These are phyloP conservation scores for Nannoperca obscura DNA, from an alignment of 2,797 vertebrate species.

Conservation along the genomic window DNA sequence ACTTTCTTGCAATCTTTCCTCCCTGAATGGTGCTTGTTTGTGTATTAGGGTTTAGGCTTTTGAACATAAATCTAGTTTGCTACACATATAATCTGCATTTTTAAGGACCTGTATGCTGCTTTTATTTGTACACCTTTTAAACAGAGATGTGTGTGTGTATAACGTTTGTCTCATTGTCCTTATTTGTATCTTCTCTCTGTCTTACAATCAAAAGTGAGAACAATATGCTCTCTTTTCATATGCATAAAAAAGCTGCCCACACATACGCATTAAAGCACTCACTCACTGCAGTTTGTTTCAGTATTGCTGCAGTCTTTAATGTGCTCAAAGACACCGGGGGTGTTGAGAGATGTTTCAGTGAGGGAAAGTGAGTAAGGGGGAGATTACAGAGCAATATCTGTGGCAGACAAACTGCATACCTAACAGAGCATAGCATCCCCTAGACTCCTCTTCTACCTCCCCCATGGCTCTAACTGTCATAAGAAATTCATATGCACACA, in stretches of 20 bases:
- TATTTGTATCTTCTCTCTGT: conserved; percentile 1
- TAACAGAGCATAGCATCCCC: conserved; percentile 41
- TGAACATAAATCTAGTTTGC: conserved; percentile 7
- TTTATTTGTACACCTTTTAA: conserved; percentile 3
- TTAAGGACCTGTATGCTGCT: not conserved
- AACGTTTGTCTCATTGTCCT: not conserved
- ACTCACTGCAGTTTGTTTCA: conserved; percentile 48
- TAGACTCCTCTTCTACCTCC: conserved; percentile 20
- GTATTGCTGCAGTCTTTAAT: conserved; percentile 55
- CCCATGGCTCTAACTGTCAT: conserved; percentile 45
- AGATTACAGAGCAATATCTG: conserved; percentile 39
- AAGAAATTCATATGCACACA: conserved; percentile 49
- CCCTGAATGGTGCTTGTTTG: conserved; percentile 37
- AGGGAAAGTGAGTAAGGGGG: conserved; percentile 31
- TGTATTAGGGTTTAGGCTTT: conserved; percentile 6
- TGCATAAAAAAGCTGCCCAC: conserved; percentile 24
- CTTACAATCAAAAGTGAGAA: conserved; percentile 11
- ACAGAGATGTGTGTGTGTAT: not conserved
- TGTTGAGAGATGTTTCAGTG: conserved; percentile 31
- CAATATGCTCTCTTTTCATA: conserved; percentile 1
- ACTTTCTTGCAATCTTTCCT: conserved; percentile 29
- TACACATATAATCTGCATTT: conserved; percentile 22
- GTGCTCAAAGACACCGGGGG: conserved; percentile 40
- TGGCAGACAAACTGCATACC: conserved; percentile 46
- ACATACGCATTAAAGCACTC: conserved; percentile 30